Conservation (phyloP, 2,888 invertebrate genomes). For the Pyrgus malvae region DNA sequence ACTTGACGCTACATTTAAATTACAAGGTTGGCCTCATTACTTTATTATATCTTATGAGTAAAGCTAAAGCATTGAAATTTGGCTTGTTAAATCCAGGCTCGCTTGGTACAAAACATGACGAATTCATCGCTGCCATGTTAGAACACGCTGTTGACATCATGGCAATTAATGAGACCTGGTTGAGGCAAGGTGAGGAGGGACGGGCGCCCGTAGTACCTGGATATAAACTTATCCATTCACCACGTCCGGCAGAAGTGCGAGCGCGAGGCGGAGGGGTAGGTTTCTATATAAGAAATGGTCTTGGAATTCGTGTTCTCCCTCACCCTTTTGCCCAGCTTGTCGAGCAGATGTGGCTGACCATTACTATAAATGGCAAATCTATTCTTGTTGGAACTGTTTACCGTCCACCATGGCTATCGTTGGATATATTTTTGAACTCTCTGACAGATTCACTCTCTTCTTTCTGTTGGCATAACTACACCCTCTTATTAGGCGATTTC, state of each 20-base stretch:
- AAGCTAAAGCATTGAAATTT: background rate
- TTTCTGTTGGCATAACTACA: background rate
- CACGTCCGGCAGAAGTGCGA: background rate
- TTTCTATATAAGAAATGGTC: background rate
- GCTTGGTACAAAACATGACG: background rate
- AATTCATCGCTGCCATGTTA: background rate
- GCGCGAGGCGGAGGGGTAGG: background rate
- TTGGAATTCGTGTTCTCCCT: background rate
- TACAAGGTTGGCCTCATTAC: too few species aligned
- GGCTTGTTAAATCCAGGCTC: background rate
- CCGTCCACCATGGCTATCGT: background rate
- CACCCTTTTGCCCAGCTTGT: background rate
- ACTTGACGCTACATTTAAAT: too few species aligned
- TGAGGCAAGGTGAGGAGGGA: background rate
- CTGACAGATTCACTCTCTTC: background rate
- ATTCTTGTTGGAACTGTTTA: background rate
- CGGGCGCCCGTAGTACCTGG: background rate
- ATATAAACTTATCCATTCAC: background rate
- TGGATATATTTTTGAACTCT: background rate
- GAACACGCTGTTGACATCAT: background rate
- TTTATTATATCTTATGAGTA: background rate
- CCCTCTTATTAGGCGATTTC: background rate
- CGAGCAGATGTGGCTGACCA: background rate
- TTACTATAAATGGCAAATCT: background rate
- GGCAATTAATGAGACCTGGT: background rate